These are phyloP conservation scores for Diprion similis DNA, from an alignment of 1,140 invertebrate species.

Conservation along the genomic window DNA sequence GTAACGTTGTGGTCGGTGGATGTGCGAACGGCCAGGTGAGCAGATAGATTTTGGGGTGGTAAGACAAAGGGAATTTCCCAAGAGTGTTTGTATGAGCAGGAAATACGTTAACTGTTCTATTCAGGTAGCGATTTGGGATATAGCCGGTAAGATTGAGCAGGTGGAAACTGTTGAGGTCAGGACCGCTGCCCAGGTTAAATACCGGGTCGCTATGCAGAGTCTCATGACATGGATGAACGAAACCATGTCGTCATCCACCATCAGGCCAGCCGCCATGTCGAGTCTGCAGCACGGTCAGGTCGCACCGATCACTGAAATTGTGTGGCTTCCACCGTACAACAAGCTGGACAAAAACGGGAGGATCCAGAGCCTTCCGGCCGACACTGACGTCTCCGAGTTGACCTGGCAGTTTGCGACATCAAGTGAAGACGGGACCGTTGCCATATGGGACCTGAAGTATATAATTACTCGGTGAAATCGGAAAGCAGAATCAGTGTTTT, in stretches of 20 bases:
- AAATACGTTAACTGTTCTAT: neutral
- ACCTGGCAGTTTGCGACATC: conserved; percentile 70
- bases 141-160: conserved; percentile 71
- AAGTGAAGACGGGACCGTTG: conserved; percentile 70
- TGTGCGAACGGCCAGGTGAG: conserved; percentile 69
- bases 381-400: conserved; percentile 46
- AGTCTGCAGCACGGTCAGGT: conserved; percentile 68
- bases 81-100: no score
- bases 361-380: conserved; percentile 52
- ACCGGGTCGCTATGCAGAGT: conserved; percentile 66
- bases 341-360: conserved; percentile 67
- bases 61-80: no score
- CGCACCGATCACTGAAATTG: conserved; percentile 67
- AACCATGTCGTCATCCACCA: conserved; percentile 61
- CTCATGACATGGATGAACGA: conserved; percentile 74
- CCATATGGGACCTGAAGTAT: conserved; percentile 74
- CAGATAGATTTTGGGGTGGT: no score
- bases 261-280: conserved; percentile 68
- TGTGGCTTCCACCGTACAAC: conserved; percentile 70
- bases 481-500: conserved; percentile 25
- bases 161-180: conserved; percentile 68
- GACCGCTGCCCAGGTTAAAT: conserved; percentile 68
- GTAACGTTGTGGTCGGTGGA: conserved; percentile 74
- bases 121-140: conserved; percentile 75
- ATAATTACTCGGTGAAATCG: conserved; percentile 24